Conservation (phyloP, 2,797 vertebrate genomes). For the Sarcophilus harrisii region DNA sequence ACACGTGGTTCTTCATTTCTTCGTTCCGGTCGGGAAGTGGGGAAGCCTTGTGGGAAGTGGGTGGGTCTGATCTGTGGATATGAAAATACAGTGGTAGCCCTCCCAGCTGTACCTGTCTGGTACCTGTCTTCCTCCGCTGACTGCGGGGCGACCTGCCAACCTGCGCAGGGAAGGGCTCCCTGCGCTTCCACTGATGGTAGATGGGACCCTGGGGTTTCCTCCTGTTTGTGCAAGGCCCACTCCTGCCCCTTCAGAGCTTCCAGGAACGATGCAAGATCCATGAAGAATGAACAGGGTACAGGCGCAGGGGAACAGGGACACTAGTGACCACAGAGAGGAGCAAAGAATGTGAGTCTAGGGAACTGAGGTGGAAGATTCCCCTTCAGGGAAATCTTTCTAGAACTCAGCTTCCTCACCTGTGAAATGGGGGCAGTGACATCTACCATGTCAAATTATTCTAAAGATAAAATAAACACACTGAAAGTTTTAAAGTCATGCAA, state of each 20-base stretch:
- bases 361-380: not conserved
- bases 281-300: not conserved
- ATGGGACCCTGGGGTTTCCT: not conserved
- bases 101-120: not conserved
- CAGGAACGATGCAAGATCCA: not conserved
- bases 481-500: not conserved
- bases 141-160: not conserved
- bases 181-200: not conserved
- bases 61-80: slow-evolving; percentile 89
- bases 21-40: slow-evolving; percentile 90
- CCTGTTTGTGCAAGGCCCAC: accelerated
- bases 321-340: not conserved
- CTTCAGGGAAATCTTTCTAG: not conserved
- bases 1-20: slow-evolving; percentile 91
- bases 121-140: not conserved
- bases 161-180: not conserved
- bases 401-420: not conserved
- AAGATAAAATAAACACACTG: not conserved
- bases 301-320: not conserved
- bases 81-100: slow-evolving; percentile 36
- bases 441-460: not conserved
- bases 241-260: not conserved
- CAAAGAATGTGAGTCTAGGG: not conserved
- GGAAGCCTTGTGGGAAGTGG: slow-evolving; percentile 90
- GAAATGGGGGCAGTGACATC: not conserved